These are phyloP conservation scores for Colossoma macropomum DNA, from an alignment of 2,113 vertebrate species.

Conservation along the genomic window DNA sequence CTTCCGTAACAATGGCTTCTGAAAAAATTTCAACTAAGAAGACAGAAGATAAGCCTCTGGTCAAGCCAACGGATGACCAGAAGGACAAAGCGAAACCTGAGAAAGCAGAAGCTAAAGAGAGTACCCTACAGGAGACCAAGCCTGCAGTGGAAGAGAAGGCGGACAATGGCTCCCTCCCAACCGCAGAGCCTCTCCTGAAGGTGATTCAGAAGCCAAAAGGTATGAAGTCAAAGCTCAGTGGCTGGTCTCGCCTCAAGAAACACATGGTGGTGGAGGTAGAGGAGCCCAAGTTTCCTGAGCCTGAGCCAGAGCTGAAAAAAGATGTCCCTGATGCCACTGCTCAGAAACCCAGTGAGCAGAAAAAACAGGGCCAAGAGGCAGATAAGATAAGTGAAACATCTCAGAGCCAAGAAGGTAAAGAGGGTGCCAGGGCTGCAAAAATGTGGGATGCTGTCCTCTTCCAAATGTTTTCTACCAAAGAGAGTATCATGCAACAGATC, in stretches of 20 bases:
- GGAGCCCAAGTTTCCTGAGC: slow-evolving; percentile 71
- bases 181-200: slow-evolving; percentile 64
- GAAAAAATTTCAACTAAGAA: slow-evolving; percentile 41
- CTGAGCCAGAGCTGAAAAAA: slow-evolving; percentile 53
- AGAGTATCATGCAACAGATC: slow-evolving; percentile 80
- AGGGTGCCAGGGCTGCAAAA: slow-evolving; percentile 76
- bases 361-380: slow-evolving; percentile 33
- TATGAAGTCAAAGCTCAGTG: slow-evolving; percentile 72
- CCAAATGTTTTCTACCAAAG: slow-evolving; percentile 82
- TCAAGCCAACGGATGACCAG: slow-evolving; percentile 41
- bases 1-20: slow-evolving; percentile 29
- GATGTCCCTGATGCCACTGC: slow-evolving; percentile 42
- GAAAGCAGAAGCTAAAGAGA: slow-evolving; percentile 38
- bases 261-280: slow-evolving; percentile 87
- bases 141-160: slow-evolving; percentile 54
- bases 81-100: slow-evolving; percentile 47
- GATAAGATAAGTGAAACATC: slow-evolving; percentile 31
- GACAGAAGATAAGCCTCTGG: slow-evolving; percentile 30
- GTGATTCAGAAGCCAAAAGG: slow-evolving; percentile 71
- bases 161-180: not conserved
- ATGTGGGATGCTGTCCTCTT: slow-evolving; percentile 96
- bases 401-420: slow-evolving; percentile 56
- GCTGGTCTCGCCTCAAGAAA: slow-evolving; percentile 90
- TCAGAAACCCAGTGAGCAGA: slow-evolving; percentile 43
- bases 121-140: slow-evolving; percentile 16